These are phyloP conservation scores for Mastomys coucha DNA, from an alignment of 2,113 vertebrate species.

Conservation along the genomic window DNA sequence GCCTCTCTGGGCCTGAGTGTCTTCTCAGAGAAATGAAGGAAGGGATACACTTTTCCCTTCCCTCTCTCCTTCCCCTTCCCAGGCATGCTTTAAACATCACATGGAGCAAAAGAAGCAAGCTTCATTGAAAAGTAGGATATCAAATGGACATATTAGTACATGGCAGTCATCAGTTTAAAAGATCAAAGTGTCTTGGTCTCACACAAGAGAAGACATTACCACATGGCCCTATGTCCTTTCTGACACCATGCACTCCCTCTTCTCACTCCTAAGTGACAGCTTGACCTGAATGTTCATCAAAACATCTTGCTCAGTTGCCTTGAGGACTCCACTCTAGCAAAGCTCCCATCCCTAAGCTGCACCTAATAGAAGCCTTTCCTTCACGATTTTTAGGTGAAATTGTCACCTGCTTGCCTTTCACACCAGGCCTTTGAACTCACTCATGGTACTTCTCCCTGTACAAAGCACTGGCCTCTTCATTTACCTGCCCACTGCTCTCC, in stretches of 20 bases:
- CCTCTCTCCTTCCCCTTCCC: no score
- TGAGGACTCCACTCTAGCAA: neutral
- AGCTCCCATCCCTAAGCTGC: neutral
- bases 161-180: neutral
- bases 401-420: neutral
- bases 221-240: rapidly evolving
- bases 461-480: neutral
- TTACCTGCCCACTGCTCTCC: neutral
- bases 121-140: neutral
- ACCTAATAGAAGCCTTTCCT: neutral
- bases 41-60: rapidly evolving
- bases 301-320: neutral
- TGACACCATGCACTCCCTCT: neutral
- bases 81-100: neutral
- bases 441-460: neutral
- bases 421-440: neutral
- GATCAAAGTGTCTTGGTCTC: neutral
- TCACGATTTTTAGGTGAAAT: neutral
- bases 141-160: neutral
- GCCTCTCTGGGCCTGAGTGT: neutral
- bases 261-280: neutral
- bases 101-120: neutral
- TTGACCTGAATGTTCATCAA: neutral
- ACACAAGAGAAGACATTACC: neutral
- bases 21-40: neutral